Evolutionary conservation across 2,113 vertebrate genomes (phyloP).

Genomic region (Arenaria interpres): DNA sequence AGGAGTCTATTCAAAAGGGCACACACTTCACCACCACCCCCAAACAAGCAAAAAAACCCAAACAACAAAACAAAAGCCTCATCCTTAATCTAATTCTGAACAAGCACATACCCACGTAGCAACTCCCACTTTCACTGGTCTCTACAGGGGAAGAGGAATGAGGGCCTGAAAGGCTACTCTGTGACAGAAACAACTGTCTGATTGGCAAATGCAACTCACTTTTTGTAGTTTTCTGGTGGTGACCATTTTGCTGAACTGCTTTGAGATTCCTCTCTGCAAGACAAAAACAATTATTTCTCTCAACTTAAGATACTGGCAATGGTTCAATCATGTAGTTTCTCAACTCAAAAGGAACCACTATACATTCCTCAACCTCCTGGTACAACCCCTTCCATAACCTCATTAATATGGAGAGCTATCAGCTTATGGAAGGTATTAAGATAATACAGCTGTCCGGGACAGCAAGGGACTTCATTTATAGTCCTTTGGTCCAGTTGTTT

Average conservation of each 20-base stretch:
- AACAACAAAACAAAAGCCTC: background rate
- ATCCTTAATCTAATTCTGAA: background rate
- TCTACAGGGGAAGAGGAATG: background rate
- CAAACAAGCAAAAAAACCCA: background rate
- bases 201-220: slow-evolving; percentile 74
- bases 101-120: background rate
- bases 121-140: background rate
- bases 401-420: background rate
- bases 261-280: slow-evolving; percentile 76
- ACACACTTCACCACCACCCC: rapidly evolving
- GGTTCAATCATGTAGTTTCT: background rate
- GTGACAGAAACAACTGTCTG: background rate
- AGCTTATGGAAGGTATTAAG: background rate
- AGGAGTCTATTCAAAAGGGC: background rate
- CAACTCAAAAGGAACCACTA: background rate
- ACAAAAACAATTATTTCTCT: background rate
- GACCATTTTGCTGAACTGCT: slow-evolving; percentile 82
- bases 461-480: background rate
- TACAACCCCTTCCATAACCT: background rate
- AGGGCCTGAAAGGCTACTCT: background rate
- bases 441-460: background rate
- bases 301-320: background rate
- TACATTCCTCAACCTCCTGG: background rate
- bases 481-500: background rate
- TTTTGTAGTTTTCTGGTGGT: slow-evolving; percentile 91